Percentiles rank a stretch among this genome's conserved stretches.
phyloP scores from a whole-genome alignment of 2,113 vertebrate species.

The Cyanoderma ruficeps region DNA sequence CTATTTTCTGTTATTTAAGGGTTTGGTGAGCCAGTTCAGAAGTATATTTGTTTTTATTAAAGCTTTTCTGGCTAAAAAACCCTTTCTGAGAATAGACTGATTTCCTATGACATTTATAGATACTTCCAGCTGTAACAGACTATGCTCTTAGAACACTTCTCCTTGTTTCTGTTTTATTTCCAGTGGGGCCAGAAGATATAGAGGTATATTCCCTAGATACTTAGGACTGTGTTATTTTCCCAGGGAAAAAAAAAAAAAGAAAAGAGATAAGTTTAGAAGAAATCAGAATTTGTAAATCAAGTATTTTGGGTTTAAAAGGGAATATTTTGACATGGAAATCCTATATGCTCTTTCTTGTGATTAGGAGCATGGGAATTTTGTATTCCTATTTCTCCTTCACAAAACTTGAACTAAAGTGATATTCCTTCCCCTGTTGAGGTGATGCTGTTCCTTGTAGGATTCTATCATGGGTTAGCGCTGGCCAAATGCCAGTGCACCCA shows the following conservation, averaged over 20 bases:
- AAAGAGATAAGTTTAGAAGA: background rate
- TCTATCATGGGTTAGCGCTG: too few relatives aligned
- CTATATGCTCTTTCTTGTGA: background rate
- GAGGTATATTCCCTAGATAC: background rate
- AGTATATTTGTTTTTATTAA: slow-evolving; percentile 43
- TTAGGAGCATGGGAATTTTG: background rate
- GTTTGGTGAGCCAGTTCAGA: slow-evolving; percentile 31
- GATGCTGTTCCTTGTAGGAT: background rate
- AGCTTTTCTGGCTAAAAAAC: background rate
- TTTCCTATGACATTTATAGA: slow-evolving; percentile 29
- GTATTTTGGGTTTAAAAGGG: background rate
- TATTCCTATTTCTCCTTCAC: background rate
- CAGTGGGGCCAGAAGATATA: background rate
- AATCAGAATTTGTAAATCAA: background rate
- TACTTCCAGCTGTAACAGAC: background rate
- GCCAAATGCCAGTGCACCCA: too few relatives aligned
- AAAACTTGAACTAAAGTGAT: background rate
- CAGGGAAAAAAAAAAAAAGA: too few relatives aligned
- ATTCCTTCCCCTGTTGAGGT: background rate
- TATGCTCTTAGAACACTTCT: background rate
- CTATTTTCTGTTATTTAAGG: slow-evolving; percentile 27
- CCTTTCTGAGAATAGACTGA: background rate
- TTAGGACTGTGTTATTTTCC: background rate
- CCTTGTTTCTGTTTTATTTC: background rate
- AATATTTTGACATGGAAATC: background rate